A percentile compares a stretch with the other conserved stretches of the same genome.
phyloP scores from a whole-genome alignment of 1,140 invertebrate genomes.

The Eriocheir sinensis region DNA sequence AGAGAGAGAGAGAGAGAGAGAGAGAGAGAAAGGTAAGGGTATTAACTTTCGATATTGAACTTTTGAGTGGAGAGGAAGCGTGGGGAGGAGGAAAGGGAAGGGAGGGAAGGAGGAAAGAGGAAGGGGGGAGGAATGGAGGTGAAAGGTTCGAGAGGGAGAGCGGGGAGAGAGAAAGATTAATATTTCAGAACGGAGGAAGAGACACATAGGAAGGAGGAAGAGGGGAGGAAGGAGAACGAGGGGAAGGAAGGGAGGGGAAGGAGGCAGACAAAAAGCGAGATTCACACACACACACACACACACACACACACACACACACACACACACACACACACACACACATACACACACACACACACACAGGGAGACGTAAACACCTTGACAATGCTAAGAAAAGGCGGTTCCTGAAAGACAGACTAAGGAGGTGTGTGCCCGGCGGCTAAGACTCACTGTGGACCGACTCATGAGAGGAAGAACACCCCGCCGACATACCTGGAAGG shows the following conservation, averaged over 20 bases:
- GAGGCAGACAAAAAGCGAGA: neutral
- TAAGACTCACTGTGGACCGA: neutral
- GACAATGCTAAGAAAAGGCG: slow-evolving; percentile 14
- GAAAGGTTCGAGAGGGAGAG: neutral
- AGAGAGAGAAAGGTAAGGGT: slow-evolving; percentile 23
- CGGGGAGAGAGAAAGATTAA: neutral
- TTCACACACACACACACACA: too few species aligned
- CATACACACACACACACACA: neutral
- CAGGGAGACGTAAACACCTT: neutral
- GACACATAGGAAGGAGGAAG: neutral
- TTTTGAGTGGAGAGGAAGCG: neutral
- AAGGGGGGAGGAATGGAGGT: neutral
- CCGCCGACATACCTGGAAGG: neutral
- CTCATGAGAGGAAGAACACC: too few species aligned
- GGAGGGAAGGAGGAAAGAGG: neutral
- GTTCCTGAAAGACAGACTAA: neutral
- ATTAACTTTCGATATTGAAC: neutral
- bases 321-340: neutral
- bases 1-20: slow-evolving; percentile 40
- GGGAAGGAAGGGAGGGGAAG: neutral
- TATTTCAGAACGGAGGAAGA: neutral
- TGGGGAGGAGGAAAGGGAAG: neutral
- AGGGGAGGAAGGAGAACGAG: neutral
- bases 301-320: too few species aligned
- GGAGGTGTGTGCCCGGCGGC: neutral